Conservation (phyloP, 2,888 invertebrate species). For the Aquatica leii region DNA sequence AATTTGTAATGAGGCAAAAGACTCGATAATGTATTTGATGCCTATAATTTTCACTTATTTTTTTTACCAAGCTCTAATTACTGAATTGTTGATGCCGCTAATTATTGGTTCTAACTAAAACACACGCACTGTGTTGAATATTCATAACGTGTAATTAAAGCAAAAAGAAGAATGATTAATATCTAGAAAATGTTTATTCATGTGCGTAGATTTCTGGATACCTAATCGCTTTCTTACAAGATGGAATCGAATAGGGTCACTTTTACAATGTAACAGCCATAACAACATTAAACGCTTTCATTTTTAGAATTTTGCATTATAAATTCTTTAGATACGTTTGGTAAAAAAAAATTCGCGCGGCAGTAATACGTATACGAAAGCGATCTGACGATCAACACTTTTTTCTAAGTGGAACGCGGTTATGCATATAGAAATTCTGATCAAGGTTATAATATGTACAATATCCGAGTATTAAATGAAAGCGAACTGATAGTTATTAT, state of each 20-base stretch:
- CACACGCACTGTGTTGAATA: too few species aligned
- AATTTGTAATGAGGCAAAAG: too few species aligned
- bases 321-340: background rate
- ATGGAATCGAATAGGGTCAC: slow-evolving; percentile 1
- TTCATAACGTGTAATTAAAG: too few species aligned
- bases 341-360: background rate
- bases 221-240: background rate
- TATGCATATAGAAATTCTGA: slow-evolving; percentile 6
- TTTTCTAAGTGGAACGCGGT: background rate
- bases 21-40: too few species aligned
- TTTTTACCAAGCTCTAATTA: too few species aligned
- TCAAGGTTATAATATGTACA: slow-evolving; percentile 3
- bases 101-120: too few species aligned
- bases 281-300: slow-evolving; percentile 4
- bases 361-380: background rate
- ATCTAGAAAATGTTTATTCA: too few species aligned
- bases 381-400: background rate
- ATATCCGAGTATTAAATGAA: background rate
- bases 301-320: background rate
- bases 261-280: background rate
- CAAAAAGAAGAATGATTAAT: too few species aligned
- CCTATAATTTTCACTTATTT: too few species aligned
- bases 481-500: background rate
- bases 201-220: too few species aligned
- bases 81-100: too few species aligned